phyloP scores from a whole-genome alignment of 2,797 vertebrate genomes.

The Lindbergichthys nudifrons region DNA sequence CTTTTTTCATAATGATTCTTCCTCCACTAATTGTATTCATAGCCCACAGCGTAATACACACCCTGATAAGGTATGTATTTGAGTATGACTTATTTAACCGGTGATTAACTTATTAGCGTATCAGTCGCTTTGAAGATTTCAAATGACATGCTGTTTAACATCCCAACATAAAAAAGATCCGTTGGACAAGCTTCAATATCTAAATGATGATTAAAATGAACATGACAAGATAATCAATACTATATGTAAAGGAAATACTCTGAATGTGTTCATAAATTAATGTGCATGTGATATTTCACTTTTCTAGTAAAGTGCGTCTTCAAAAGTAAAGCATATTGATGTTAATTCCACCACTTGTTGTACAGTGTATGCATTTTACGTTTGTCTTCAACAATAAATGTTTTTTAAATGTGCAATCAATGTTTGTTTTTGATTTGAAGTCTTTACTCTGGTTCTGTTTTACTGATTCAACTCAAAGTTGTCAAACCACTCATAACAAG shows the following conservation, averaged over 20 bases:
- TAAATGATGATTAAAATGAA: too few relatives aligned
- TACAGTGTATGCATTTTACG: not conserved
- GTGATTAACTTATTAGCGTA: too few relatives aligned
- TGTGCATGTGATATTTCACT: not conserved
- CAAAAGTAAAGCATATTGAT: not conserved
- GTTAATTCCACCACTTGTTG: not conserved
- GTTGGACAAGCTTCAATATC: too few relatives aligned
- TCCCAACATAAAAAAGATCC: too few relatives aligned
- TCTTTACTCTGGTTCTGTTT: slow-evolving; percentile 2
- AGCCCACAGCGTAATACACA: not conserved
- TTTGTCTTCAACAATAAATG: slow-evolving; percentile 23
- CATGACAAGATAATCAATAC: too few relatives aligned
- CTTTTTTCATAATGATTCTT: too few relatives aligned
- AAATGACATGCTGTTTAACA: too few relatives aligned
- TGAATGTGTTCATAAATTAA: not conserved
- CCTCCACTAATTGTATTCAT: not conserved
- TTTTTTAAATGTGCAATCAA: not conserved
- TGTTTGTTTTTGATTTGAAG: slow-evolving; percentile 10
- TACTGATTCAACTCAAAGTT: slow-evolving; percentile 42
- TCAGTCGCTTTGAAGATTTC: too few relatives aligned
- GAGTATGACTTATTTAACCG: too few relatives aligned
- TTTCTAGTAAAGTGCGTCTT: not conserved
- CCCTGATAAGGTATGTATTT: not conserved
- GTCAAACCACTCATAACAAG: not conserved
- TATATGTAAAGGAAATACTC: too few relatives aligned